Base-by-base conservation (phyloP, 2,888 invertebrate species). In the Julus scanicus region DNA sequence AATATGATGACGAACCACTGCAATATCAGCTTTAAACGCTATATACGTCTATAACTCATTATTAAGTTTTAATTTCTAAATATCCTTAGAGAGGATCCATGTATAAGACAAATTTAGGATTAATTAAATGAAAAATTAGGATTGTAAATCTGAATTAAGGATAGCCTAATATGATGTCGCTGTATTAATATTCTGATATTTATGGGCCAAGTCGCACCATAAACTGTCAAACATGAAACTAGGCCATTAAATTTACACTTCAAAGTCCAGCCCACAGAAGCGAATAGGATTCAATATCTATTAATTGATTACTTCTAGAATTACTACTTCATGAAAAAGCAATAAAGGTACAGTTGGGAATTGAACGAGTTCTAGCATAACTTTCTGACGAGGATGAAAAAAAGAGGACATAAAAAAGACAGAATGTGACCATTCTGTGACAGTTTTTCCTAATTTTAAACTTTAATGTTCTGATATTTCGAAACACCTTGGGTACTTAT, bases 211-310 rank as follows among this genome's bases (percentile, higher is more conserved):
- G 37, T 80, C 80, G 37, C 37, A 37, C 37, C 80, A 80, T 80
- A 80, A 71, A 29, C 20, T 29, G 29, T 71, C 29, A 9, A 71
- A 29, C 71, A 71, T 71, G 20, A 71, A 80, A 80, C 80, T 80
- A 80, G 80, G 37, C 37, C 29, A 80, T 80, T 13, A 37, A 37
- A 80, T 80, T 63, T 80, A 80, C 80, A 80, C 80, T 80, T 80
- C 80, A 80, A 80, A 80, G 80, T 80, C 37, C 80, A 80, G 37
- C 29, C 13, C 80, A 80, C 37, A 37, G 1, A 2, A 11, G 37
- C 29, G 80, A 80, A 15, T 80, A 37, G 80, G 80, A 80, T 80
- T 80, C n/a, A 63, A 20, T 20, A 20, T 63, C 20, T 63, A 44
- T 6, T 44, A n/a, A 20, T 63, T 2, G 20, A 17, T 63, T 5